Evolutionary conservation across 1,140 invertebrate species (phyloP).

Genomic region (Platorchestia sp.): DNA sequence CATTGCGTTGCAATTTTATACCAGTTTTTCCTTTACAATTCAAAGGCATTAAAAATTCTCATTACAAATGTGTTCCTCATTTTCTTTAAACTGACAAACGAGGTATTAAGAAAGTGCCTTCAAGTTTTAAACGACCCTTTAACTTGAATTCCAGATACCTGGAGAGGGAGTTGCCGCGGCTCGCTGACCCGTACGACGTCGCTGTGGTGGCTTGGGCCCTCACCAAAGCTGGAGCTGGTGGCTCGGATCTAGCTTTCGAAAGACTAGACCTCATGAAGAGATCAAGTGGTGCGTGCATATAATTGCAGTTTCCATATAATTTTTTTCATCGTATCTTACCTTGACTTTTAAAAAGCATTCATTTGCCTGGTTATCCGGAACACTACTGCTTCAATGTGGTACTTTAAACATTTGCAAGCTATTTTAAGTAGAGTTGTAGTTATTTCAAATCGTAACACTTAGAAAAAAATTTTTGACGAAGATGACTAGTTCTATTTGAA

Average conservation of each 20-base stretch:
- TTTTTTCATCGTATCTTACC: too few species aligned
- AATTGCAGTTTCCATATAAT: too few species aligned
- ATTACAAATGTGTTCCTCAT: too few species aligned
- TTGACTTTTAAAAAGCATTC: neutral
- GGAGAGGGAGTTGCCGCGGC: constrained; percentile 70
- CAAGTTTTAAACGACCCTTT: too few species aligned
- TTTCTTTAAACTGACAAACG: too few species aligned
- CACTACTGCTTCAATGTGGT: neutral
- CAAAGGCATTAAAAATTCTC: too few species aligned
- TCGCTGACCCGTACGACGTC: constrained; percentile 73
- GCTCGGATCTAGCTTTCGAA: constrained; percentile 70
- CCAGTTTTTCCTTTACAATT: too few species aligned
- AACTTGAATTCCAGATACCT: constrained; percentile 66
- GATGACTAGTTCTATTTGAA: neutral
- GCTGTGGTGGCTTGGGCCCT: constrained; percentile 74
- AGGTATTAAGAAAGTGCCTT: too few species aligned
- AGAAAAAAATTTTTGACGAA: neutral
- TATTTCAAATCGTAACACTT: neutral
- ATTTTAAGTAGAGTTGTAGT: neutral
- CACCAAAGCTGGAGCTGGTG: constrained; percentile 70
- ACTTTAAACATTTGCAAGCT: neutral
- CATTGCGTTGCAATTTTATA: too few species aligned
- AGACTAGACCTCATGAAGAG: constrained; percentile 41
- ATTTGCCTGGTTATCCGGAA: neutral
- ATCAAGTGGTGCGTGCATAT: constrained; percentile 1